Conservation (phyloP, 2,113 vertebrate species). For the Cricetomys ansorgei region DNA sequence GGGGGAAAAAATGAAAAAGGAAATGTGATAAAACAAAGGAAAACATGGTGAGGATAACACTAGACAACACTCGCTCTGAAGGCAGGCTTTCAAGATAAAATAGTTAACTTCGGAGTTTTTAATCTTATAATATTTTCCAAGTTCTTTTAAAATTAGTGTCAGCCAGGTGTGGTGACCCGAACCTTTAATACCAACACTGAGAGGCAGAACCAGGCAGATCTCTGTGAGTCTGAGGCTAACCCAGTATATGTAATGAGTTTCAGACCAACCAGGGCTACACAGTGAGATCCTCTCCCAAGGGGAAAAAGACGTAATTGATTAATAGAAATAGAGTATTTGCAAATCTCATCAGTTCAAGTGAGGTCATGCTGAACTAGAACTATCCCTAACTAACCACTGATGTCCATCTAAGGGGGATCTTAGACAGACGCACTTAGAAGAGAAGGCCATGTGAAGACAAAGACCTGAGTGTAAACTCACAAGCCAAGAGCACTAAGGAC, state of each 20-base stretch:
- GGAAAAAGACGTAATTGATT: not conserved
- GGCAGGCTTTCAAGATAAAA: accelerated
- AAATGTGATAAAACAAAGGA: not conserved
- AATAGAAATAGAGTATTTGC: not conserved
- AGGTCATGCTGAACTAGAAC: not conserved
- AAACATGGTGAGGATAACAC: accelerated
- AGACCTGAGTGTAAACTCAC: not conserved
- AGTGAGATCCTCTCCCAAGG: not conserved
- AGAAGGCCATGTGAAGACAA: not conserved
- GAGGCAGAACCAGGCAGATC: not conserved
- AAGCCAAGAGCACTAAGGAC: not conserved
- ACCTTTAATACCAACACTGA: not conserved
- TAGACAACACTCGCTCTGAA: accelerated
- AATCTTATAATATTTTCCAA: not conserved
- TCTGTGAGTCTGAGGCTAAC: not conserved
- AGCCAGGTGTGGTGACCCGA: not conserved
- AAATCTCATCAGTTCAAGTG: not conserved
- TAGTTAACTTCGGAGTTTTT: not conserved
- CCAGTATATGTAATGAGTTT: not conserved
- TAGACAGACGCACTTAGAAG: not conserved
- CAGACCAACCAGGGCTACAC: not conserved
- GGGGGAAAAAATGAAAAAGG: too few relatives aligned
- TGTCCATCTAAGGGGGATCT: not conserved
- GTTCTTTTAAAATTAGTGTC: not conserved
- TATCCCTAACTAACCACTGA: not conserved